Base-by-base conservation (phyloP, 2,797 vertebrate species). In the Gallinago solitaria region DNA sequence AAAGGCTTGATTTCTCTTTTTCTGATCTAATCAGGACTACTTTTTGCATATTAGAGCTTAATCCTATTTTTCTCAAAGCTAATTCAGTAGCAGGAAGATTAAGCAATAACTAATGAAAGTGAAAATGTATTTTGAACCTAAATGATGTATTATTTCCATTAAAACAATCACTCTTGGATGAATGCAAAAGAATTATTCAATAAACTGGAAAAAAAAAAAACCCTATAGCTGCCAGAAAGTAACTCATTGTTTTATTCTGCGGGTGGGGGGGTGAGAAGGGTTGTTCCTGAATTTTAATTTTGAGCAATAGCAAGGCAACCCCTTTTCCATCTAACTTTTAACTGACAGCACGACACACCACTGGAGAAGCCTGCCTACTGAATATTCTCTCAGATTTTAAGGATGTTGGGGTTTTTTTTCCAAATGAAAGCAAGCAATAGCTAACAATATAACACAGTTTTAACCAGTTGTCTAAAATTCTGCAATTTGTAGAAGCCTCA, bases 401-500 rank as follows among this genome's bases (percentile, higher is more conserved):
- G 39, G 5, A 5, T 19, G 30, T 27, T 20, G 12, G 17, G 5
- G 3, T 18, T 32, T 63, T 82, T 61, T 85, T 70, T 41, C 60
- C 60, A 83, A 87, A 83, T 30, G 37, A 87, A 93, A 78, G 67
- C 51, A 61, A 89, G 21, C 35, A 32, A 47, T 39, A 78, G 35
- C 27, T 87, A 92, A 30, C 1, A 2, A 54, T 87, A 54, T 60
- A 71, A 84, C 35, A 83, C 21, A 30, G 9, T 77, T 54, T 73
- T 73, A 85, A 79, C 16, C 12, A 53, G 61, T 81, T 65, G 35
- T 25, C 86, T 84, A 74, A 81, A 96, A 90, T 54, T 79, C 65
- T 83, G 67, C 70, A 92, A 50, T 89, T 70, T 86, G 20, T 80
- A 92, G 78, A 85, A 96, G 47, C 19, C 41, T 94, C 74, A 54